Base-by-base conservation (phyloP, 2,888 invertebrate species). In the Rhingia campestris region DNA sequence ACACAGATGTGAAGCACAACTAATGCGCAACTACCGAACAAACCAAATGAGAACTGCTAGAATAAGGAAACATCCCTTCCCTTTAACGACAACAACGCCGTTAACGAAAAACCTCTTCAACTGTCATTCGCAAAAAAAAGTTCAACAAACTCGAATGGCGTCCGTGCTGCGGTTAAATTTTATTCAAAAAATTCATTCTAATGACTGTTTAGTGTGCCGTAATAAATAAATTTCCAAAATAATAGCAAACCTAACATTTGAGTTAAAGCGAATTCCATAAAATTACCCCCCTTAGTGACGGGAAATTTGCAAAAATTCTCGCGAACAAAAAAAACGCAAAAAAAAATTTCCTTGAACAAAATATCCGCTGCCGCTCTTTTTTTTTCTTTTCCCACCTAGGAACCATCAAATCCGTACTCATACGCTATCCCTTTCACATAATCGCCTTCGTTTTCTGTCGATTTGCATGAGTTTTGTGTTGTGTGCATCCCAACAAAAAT, bases 71-170 rank as follows among this genome's bases (percentile, higher is more conserved):
- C 14, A 61, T 39, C 12, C 30, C 32, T 32, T 59, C 53, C 2
- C 37, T 30, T 45, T 41, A 70, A 0, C 53, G 12, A 51, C 64
- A 59, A 9, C 41, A 59, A 4, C 76, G 76, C 81, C 64, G 43
- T 51, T n/a, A n/a, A 2, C 5, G 39, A 59, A 61, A 22, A 63
- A 9, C 49, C 66, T 54, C 64, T 35, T 67, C 22, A 32, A 14
- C 72, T 82, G 81, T 82, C 81, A 82, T 77, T 77, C 77, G 63
- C 49, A 67, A 76, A 81, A 81, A 81, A 82, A 82, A 82, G 67
- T 82, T 73, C 77, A 82, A 82, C 81, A 82, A 77, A 82, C 72
- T 30, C 47, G 67, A 82, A 82, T 82, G 81, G 81, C 81, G 81
- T 82, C 81, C 59, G 67, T 77, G 72, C 59, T 77, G 72, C 77